These are phyloP conservation scores for Oasisia sp. DNA, from an alignment of 2,888 invertebrate genomes.

Conservation along the genomic window DNA sequence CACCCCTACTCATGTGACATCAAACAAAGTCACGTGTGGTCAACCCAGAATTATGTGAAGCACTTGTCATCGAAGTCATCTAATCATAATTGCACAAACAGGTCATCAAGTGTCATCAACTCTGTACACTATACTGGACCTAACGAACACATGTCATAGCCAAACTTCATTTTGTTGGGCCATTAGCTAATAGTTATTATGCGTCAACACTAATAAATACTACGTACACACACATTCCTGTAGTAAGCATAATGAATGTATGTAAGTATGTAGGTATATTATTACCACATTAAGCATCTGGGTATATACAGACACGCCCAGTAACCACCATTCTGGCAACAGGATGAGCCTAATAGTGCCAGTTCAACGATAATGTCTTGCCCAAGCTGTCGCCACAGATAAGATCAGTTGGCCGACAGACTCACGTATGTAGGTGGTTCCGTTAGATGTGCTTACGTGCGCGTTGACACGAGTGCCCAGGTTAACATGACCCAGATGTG, in stretches of 20 bases:
- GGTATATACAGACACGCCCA: too few relatives aligned
- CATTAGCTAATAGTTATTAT: too few relatives aligned
- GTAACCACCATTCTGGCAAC: background rate
- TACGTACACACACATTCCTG: too few relatives aligned
- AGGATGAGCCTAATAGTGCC: background rate
- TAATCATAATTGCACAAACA: background rate
- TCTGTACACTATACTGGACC: too few relatives aligned
- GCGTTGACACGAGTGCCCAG: background rate
- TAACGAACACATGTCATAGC: too few relatives aligned
- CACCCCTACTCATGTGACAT: background rate
- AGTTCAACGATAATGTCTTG: background rate
- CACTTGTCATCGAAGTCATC: background rate
- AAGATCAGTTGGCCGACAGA: background rate
- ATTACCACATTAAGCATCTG: too few relatives aligned
- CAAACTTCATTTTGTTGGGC: too few relatives aligned
- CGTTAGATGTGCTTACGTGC: background rate
- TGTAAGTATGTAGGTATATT: too few relatives aligned
- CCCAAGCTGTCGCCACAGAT: background rate
- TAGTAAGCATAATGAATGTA: too few relatives aligned
- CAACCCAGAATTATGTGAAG: background rate
- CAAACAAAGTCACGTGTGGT: background rate
- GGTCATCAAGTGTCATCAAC: background rate
- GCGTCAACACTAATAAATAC: too few relatives aligned
- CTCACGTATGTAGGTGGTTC: background rate
- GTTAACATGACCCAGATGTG: background rate